Conservation (phyloP, 2,797 vertebrate species). For the Alauda arvensis region DNA sequence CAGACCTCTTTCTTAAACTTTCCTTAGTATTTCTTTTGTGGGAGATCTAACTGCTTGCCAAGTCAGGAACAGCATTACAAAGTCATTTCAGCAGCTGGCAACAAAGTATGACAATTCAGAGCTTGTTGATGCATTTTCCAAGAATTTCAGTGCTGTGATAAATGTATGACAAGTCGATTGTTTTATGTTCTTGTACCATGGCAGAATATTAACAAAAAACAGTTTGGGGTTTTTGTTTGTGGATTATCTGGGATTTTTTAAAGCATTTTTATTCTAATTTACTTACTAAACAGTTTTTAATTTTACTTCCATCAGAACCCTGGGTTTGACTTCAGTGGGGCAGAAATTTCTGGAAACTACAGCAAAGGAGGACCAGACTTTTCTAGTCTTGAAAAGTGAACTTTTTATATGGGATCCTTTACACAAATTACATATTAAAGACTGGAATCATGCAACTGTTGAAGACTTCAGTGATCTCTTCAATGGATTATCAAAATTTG, state of each 20-base stretch:
- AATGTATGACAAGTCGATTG: background rate
- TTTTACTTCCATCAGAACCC: conserved; percentile 81
- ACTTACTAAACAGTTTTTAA: background rate
- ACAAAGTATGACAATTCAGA: background rate
- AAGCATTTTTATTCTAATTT: background rate
- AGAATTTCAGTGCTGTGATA: background rate
- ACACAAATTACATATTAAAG: background rate
- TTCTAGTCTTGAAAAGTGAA: conserved; percentile 87
- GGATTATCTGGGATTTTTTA: background rate
- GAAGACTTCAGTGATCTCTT: conserved; percentile 16
- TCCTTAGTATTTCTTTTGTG: background rate
- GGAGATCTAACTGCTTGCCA: background rate
- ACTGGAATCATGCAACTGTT: conserved; percentile 8
- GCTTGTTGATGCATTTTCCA: background rate
- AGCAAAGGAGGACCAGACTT: conserved; percentile 94
- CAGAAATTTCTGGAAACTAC: conserved; percentile 97
- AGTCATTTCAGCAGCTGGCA: background rate
- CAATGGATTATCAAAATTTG: background rate
- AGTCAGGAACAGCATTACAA: background rate
- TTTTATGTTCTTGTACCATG: background rate
- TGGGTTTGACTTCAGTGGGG: conserved; percentile 97
- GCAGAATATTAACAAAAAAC: background rate
- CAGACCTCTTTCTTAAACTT: background rate
- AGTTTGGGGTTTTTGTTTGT: background rate
- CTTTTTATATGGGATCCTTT: background rate